Percentiles rank a stretch among this genome's conserved stretches.
These are phyloP conservation scores for Cerceris ruficornis DNA, from an alignment of 2,888 invertebrate genomes.

Conservation along the genomic window DNA sequence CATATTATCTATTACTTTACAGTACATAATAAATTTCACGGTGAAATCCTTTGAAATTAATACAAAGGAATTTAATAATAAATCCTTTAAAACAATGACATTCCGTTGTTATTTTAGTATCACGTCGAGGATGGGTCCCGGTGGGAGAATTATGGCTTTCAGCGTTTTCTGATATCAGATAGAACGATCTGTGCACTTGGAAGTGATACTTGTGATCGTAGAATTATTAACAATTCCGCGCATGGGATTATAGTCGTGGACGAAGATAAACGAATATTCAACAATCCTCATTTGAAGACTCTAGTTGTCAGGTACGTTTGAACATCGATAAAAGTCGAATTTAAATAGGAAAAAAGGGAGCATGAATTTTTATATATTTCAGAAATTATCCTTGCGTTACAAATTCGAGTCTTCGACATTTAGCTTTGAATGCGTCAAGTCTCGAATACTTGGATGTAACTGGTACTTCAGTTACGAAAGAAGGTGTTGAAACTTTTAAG, in stretches of 20 bases:
- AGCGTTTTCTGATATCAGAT: constrained; percentile 68
- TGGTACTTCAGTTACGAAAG: constrained; percentile 85
- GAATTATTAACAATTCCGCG: constrained; percentile 67
- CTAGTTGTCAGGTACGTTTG: constrained; percentile 77
- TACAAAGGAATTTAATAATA: constrained; percentile 1
- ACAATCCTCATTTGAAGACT: constrained; percentile 77
- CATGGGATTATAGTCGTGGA: constrained; percentile 69
- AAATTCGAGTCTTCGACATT: constrained; percentile 85
- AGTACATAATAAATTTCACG: too few species aligned
- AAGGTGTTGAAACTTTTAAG: constrained; percentile 85
- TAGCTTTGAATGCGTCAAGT: constrained; percentile 85
- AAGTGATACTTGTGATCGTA: constrained; percentile 69
- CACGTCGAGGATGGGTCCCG: constrained; percentile 55
- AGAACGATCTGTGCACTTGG: constrained; percentile 77
- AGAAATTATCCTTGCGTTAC: constrained; percentile 86
- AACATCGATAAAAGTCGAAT: constrained; percentile 1
- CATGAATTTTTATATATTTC: constrained; percentile 60
- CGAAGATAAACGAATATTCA: constrained; percentile 71
- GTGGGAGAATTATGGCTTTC: constrained; percentile 45
- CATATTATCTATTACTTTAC: too few species aligned
- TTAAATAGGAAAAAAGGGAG: not conserved
- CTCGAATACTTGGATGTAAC: constrained; percentile 86
- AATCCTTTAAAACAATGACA: not conserved
- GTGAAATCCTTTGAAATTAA: not conserved
- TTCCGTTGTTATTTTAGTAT: constrained; percentile 39